Conservation (phyloP, 30 jellyfish, hydroid and myxozoan species). For the Chironex yamaguchii region DNA sequence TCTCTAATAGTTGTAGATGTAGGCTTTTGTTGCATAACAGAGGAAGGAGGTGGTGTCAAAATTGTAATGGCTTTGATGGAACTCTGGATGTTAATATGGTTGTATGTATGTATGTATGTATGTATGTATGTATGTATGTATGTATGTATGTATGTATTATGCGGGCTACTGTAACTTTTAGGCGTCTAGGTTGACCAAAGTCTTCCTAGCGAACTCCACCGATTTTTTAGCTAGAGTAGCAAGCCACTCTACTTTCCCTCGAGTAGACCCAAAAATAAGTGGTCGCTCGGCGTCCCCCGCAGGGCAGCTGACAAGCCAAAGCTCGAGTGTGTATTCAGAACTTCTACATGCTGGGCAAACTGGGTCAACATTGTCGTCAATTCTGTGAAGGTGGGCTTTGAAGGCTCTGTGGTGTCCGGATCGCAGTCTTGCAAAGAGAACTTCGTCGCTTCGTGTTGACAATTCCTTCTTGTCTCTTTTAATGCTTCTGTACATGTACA, state of each 20-base stretch:
- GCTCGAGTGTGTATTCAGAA: neutral
- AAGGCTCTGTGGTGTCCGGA: conserved; percentile 14
- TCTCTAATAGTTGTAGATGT: no score
- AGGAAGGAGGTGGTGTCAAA: no score
- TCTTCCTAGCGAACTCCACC: conserved; percentile 23
- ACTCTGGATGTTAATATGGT: no score
- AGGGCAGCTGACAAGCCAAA: neutral
- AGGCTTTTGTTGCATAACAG: no score
- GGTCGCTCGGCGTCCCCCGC: neutral
- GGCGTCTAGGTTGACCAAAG: conserved; percentile 16
- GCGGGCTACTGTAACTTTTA: neutral
- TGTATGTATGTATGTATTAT: no score
- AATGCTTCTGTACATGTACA: neutral
- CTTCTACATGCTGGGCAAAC: conserved; percentile 6
- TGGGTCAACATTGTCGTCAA: neutral
- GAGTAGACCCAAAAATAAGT: conserved; percentile 19
- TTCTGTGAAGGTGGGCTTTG: neutral
- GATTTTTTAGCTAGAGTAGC: conserved; percentile 6
- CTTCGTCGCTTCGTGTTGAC: neutral
- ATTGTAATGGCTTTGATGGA: no score
- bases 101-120: no score
- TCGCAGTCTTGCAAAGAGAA: conserved; percentile 1
- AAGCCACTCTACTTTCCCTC: conserved; percentile 35
- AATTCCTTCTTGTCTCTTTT: neutral
- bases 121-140: no score